A percentile compares a stretch with the other conserved stretches of the same genome.
These are phyloP conservation scores for Pangasius djambal DNA, from an alignment of 2,797 vertebrate species.

Conservation along the genomic window DNA sequence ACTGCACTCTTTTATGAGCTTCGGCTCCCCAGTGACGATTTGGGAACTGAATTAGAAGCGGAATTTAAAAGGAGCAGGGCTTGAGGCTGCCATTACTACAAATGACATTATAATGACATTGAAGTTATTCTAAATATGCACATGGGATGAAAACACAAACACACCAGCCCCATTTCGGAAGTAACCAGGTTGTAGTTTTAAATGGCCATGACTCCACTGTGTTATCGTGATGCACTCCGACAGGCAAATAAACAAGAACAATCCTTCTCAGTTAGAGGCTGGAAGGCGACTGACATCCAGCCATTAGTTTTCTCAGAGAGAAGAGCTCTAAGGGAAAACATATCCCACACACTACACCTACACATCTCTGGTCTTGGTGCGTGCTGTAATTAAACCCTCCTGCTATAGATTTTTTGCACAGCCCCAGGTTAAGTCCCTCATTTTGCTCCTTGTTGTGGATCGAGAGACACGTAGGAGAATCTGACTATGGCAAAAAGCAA, in stretches of 20 bases:
- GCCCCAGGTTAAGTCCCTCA: conserved; percentile 88
- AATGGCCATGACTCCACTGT: not conserved
- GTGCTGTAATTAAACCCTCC: conserved; percentile 44
- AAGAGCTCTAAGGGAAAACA: conserved; percentile 15
- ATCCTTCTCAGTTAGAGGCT: conserved; percentile 18
- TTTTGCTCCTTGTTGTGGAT: conserved; percentile 81
- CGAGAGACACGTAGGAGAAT: conserved; percentile 82
- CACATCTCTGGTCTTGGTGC: conserved; percentile 25
- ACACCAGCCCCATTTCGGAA: not conserved
- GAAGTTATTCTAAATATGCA: conserved; percentile 44
- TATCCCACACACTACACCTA: conserved; percentile 36
- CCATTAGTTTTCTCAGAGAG: conserved; percentile 26
- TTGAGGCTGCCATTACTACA: conserved; percentile 50
- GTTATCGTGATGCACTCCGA: conserved; percentile 4
- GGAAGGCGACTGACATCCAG: conserved; percentile 33
- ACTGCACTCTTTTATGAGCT: conserved; percentile 27
- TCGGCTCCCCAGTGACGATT: conserved; percentile 30
- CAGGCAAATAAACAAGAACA: conserved; percentile 21
- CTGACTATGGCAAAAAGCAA: conserved; percentile 84
- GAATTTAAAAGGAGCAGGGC: conserved; percentile 51
- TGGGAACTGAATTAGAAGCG: conserved; percentile 28
- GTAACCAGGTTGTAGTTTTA: conserved; percentile 18
- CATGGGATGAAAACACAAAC: not conserved
- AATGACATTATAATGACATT: conserved; percentile 55
- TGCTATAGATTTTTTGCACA: conserved; percentile 77